Evolutionary conservation across 1,140 invertebrate species (phyloP).

Genomic region (Meloidogyne hapla): DNA sequence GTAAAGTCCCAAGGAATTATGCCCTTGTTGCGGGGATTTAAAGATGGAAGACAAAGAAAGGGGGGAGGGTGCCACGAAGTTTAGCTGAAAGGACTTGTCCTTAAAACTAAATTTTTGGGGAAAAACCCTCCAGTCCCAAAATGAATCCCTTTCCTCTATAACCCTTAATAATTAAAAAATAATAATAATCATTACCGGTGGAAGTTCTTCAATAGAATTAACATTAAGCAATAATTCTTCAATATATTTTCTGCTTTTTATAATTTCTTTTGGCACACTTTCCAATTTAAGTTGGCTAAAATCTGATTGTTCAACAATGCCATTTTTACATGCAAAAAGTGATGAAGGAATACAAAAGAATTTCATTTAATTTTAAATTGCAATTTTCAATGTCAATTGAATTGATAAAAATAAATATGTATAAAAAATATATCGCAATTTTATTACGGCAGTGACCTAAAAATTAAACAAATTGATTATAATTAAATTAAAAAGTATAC

Average conservation of each 20-base stretch:
- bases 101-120: no score
- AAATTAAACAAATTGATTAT: neutral
- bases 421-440: neutral
- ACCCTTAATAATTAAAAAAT: neutral
- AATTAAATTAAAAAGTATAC: neutral
- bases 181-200: constrained; percentile 71
- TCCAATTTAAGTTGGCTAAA: constrained; percentile 45
- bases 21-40: no score
- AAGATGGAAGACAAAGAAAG: no score
- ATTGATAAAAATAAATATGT: neutral
- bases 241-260: constrained; percentile 67
- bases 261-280: constrained; percentile 44
- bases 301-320: constrained; percentile 42
- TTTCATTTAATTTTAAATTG: constrained; percentile 44
- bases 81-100: no score
- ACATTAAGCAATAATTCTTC: constrained; percentile 96
- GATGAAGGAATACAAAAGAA: constrained; percentile 45
- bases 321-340: constrained; percentile 43
- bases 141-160: neutral
- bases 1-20: no score
- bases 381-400: neutral
- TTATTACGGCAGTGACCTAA: neutral
- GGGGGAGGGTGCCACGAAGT: no score
- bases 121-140: neutral
- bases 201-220: constrained; percentile 87